Evolutionary conservation across 2,113 vertebrate genomes (phyloP), one percentile per base, ranked within the genome.

Genomic region (Heterochromis multidens): DNA sequence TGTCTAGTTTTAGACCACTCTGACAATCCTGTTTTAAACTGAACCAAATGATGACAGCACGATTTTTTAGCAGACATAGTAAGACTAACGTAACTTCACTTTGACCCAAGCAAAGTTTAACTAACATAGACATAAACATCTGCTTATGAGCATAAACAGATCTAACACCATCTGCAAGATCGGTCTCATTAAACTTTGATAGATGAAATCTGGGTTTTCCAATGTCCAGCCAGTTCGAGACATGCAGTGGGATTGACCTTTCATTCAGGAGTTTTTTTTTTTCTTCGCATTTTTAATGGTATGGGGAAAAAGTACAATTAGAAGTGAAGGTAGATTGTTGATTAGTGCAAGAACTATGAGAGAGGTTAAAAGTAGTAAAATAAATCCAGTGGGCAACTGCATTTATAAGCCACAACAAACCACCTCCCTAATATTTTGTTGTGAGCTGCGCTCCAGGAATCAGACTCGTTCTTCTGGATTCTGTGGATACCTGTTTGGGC

Each of bases 401-500:
- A 46, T 40, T 46, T 29, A 3, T 46, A 49, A 70, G 23, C 65
- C 23, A 70, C 3, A 0, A 6, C 14, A 70, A 27, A 46, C 65
- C 65, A 27, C 40, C 40, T 70, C 23, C 40, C 25, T 49, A 43
- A 70, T 70, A 29, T 70, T 70, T 27, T 70, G 40, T 23, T 70
- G 23, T 70, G 65, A 70, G 5, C 4, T 27, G 37, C 0, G 23
- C 65, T 70, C 17, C 2, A 23, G 54, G 46, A 19, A 49, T 49
- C 16, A 3, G 49, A 7, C 17, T 37, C 0, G 0, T 43, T 43
- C n/a, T 6, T 3, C 13, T 16, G 23, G 2, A 0, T 65, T 0
- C 21, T 46, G 63, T 67, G 14, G 23, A 10, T 67, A 43, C 63
- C 43, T 3, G 25, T 13, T 67, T 43, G 35, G 62, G 43, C n/a